Evolutionary conservation across 2,113 vertebrate genomes (phyloP).

Genomic region (Morone saxatilis): DNA sequence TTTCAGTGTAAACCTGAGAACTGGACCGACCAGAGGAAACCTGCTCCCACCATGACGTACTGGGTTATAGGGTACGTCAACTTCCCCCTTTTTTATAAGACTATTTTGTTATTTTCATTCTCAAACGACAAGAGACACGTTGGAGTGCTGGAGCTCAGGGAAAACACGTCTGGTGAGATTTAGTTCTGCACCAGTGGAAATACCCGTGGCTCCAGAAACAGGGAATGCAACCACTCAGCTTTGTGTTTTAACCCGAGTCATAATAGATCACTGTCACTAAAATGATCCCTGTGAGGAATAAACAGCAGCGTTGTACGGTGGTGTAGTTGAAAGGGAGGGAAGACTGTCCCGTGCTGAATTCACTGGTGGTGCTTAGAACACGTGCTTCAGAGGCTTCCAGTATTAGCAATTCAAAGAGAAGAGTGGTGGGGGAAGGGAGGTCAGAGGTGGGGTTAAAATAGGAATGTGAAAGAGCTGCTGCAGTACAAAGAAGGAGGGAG

Average conservation of each 20-base stretch:
- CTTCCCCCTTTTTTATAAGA: neutral
- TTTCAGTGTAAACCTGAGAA: conserved; percentile 95
- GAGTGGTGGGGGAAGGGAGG: neutral
- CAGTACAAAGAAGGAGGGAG: too few relatives aligned
- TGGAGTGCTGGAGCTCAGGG: too few relatives aligned
- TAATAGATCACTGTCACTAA: too few relatives aligned
- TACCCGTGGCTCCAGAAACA: neutral
- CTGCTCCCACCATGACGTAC: conserved; percentile 93
- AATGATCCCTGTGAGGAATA: neutral
- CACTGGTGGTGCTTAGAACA: neutral
- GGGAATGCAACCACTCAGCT: neutral
- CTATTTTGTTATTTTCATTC: too few relatives aligned
- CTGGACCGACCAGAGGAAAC: conserved; percentile 93
- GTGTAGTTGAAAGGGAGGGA: neutral
- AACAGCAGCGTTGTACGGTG: neutral
- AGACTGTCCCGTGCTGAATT: neutral
- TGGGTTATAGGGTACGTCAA: conserved; percentile 95
- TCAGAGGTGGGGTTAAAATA: neutral
- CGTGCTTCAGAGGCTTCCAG: neutral
- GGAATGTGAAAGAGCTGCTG: too few relatives aligned
- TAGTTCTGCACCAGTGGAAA: neutral
- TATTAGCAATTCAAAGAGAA: too few relatives aligned
- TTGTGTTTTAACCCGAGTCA: neutral
- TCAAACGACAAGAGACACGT: too few relatives aligned
- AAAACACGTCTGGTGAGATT: neutral